A percentile compares a stretch with the other conserved stretches of the same genome.
Conservation (phyloP, 2,888 invertebrate genomes). For the Drosophila rellima region DNA sequence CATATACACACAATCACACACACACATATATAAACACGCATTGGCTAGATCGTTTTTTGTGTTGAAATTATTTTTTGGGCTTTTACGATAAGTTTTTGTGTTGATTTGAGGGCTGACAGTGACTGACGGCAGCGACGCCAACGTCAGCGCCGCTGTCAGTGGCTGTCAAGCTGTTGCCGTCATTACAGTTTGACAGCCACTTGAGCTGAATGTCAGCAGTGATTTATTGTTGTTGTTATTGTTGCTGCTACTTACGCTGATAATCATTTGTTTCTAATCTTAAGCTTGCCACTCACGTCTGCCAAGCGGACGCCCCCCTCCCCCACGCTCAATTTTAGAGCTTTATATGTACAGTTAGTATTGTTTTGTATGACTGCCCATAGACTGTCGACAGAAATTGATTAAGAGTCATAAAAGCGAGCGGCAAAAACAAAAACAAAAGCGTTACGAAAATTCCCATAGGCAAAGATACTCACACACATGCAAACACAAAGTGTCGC, state of each 20-base stretch:
- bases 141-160: constrained; percentile 13
- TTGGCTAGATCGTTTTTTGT: constrained; percentile 4
- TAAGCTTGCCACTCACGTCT: constrained; percentile 60
- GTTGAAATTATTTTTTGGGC: constrained; percentile 22
- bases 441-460: constrained; percentile 64
- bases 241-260: constrained; percentile 8
- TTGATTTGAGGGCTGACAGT: constrained; percentile 40
- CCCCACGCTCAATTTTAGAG: constrained; percentile 8
- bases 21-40: constrained; percentile 4
- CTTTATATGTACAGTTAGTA: constrained; percentile 62
- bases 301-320: constrained; percentile 1
- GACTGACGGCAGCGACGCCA: constrained; percentile 20
- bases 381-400: constrained; percentile 36
- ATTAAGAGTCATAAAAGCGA: constrained; percentile 55
- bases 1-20: constrained; percentile 14
- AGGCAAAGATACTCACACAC: constrained; percentile 30
- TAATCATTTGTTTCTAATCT: constrained; percentile 42
- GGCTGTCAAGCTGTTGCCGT: constrained; percentile 17
- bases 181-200: constrained; percentile 49
- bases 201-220: constrained; percentile 30
- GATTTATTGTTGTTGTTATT: constrained; percentile 30
- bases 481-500: background rate
- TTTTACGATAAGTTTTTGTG: constrained; percentile 50
- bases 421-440: constrained; percentile 49
- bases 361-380: constrained; percentile 45